phyloP scores from a whole-genome alignment of 2,888 invertebrate genomes.

The Hipparchia semele region DNA sequence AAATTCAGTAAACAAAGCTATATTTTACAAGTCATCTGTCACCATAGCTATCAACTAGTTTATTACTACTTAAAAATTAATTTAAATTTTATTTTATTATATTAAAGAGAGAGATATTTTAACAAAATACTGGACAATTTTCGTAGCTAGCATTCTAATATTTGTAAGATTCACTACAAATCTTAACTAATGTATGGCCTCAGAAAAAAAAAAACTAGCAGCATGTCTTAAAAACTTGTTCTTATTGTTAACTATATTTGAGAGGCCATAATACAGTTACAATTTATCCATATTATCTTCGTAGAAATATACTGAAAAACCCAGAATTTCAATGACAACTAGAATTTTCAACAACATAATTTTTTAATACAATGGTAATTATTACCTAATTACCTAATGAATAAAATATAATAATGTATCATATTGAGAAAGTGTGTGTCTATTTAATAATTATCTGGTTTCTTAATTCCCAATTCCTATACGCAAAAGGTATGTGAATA shows the following conservation, averaged over 20 bases:
- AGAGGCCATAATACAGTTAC: not conserved
- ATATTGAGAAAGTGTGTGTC: not conserved
- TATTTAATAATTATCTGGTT: not conserved
- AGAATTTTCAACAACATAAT: not conserved
- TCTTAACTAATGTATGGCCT: not conserved
- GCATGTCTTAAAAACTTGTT: not conserved
- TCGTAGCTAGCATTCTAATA: conserved; percentile 42
- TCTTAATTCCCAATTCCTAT: not conserved
- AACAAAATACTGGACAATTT: conserved; percentile 35
- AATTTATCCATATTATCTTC: too few species aligned
- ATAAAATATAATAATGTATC: not conserved
- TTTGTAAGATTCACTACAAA: not conserved
- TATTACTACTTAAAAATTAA: conserved; percentile 46
- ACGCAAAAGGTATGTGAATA: not conserved
- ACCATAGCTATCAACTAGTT: not conserved
- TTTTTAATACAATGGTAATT: not conserved
- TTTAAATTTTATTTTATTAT: conserved; percentile 43
- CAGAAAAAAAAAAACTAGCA: not conserved
- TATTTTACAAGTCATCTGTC: conserved; percentile 37
- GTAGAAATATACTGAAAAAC: not conserved
- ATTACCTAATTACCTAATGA: not conserved
- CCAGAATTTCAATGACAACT: not conserved
- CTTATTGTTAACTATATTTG: not conserved
- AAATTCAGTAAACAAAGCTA: not conserved
- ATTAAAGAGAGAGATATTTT: conserved; percentile 24